These are phyloP conservation scores for Dolomedes plantarius DNA, from an alignment of 2,888 invertebrate genomes.

Conservation along the genomic window DNA sequence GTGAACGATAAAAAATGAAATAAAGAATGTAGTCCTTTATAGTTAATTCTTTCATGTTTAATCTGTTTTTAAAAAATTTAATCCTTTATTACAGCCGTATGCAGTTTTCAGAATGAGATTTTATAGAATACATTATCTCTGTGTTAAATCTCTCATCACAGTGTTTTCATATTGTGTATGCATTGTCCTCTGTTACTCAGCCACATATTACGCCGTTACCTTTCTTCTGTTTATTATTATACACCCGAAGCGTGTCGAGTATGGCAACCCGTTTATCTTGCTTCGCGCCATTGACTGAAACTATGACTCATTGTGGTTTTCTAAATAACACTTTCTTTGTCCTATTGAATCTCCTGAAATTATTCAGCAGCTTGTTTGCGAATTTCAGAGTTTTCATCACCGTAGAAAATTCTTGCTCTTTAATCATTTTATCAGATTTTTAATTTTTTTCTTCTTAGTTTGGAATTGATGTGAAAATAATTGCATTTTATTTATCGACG, in stretches of 20 bases:
- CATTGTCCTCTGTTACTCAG: not conserved
- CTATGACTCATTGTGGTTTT: constrained; percentile 58
- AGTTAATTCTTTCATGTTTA: too few species aligned
- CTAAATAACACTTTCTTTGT: constrained; percentile 49
- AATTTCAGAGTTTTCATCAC: not conserved
- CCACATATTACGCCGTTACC: not conserved
- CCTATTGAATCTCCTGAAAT: constrained; percentile 41
- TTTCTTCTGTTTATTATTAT: constrained; percentile 49
- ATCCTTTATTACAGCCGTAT: too few species aligned
- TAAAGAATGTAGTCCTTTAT: too few species aligned
- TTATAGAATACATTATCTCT: not conserved
- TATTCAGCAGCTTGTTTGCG: constrained; percentile 32
- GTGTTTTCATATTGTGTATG: not conserved
- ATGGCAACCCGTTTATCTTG: constrained; percentile 57
- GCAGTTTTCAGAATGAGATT: not conserved
- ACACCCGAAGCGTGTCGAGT: constrained; percentile 49
- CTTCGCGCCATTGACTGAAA: constrained; percentile 56
- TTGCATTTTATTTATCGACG: too few species aligned
- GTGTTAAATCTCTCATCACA: not conserved
- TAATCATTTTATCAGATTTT: too few species aligned
- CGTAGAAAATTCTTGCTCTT: too few species aligned
- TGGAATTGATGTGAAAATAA: too few species aligned
- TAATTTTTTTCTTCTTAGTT: too few species aligned
- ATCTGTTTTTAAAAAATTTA: too few species aligned
- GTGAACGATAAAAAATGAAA: too few species aligned